Evolutionary conservation across 2,797 vertebrate species (phyloP).

Genomic region (Paedocypris micromegethes): DNA sequence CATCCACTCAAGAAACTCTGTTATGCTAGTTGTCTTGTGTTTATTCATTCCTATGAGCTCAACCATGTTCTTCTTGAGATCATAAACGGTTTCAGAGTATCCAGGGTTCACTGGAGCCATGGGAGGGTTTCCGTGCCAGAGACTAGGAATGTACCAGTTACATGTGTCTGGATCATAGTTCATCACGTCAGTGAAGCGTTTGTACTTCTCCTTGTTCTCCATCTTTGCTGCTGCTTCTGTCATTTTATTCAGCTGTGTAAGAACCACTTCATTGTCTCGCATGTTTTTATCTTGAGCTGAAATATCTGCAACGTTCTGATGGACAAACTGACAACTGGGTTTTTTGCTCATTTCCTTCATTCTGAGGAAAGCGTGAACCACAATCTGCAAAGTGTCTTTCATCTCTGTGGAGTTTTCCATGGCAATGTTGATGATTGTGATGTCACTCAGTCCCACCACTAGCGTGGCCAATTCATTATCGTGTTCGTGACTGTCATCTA

Average conservation of each 20-base stretch:
- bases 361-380: slow-evolving; percentile 65
- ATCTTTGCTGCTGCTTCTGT: slow-evolving; percentile 60
- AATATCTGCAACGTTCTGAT: slow-evolving; percentile 67
- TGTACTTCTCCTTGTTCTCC: slow-evolving; percentile 57
- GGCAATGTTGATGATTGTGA: slow-evolving; percentile 65
- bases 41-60: slow-evolving; percentile 53
- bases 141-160: slow-evolving; percentile 71
- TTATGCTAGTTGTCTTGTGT: slow-evolving; percentile 43
- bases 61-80: slow-evolving; percentile 68
- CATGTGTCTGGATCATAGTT: slow-evolving; percentile 63
- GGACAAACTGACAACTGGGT: slow-evolving; percentile 63
- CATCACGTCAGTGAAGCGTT: slow-evolving; percentile 62
- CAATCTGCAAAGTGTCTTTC: slow-evolving; percentile 65
- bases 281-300: slow-evolving; percentile 64
- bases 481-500: slow-evolving; percentile 62
- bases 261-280: slow-evolving; percentile 56
- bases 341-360: slow-evolving; percentile 64
- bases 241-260: slow-evolving; percentile 62
- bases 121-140: slow-evolving; percentile 76
- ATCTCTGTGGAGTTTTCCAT: slow-evolving; percentile 68
- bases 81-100: slow-evolving; percentile 70
- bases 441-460: slow-evolving; percentile 63
- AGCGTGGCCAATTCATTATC: slow-evolving; percentile 69
- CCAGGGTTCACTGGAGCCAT: slow-evolving; percentile 74
- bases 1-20: slow-evolving; percentile 64